Evolutionary conservation across 2,888 invertebrate species (phyloP).

Genomic region (Papilio gigon): DNA sequence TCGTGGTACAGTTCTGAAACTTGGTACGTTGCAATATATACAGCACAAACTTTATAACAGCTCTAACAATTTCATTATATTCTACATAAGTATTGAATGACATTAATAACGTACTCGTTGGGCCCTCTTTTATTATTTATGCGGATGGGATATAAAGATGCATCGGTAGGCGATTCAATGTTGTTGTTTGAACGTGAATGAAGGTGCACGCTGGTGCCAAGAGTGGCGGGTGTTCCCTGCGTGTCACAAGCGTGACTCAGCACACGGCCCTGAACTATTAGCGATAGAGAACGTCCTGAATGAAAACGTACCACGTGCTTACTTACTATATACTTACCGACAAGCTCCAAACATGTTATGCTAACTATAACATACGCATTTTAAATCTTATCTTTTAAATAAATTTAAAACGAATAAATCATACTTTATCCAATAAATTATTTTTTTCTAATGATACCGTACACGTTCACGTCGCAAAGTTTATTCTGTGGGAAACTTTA

Average conservation of each 20-base stretch:
- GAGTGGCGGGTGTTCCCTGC: conserved; percentile 72
- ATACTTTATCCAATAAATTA: too few species aligned
- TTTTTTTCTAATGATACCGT: too few species aligned
- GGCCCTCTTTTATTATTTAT: neutral
- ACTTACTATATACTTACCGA: conserved; percentile 1
- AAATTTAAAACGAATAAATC: too few species aligned
- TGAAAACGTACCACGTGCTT: conserved; percentile 42
- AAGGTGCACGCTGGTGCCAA: conserved; percentile 59
- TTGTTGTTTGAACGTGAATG: conserved; percentile 43
- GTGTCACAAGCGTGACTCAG: conserved; percentile 68
- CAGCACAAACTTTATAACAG: neutral
- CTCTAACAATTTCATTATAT: neutral
- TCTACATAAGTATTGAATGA: neutral
- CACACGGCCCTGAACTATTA: conserved; percentile 67
- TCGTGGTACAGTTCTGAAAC: neutral
- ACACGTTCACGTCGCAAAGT: too few species aligned
- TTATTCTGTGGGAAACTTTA: too few species aligned
- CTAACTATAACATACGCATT: neutral
- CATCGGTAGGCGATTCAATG: conserved; percentile 15
- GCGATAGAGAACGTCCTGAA: conserved; percentile 59
- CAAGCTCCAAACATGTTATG: neutral
- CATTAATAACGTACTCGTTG: neutral
- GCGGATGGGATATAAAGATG: conserved; percentile 1
- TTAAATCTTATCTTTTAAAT: neutral
- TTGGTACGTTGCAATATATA: neutral